These are phyloP conservation scores for Cladopsammia gracilis DNA, from an alignment of 64 coral and sea anemone species.

Conservation along the genomic window DNA sequence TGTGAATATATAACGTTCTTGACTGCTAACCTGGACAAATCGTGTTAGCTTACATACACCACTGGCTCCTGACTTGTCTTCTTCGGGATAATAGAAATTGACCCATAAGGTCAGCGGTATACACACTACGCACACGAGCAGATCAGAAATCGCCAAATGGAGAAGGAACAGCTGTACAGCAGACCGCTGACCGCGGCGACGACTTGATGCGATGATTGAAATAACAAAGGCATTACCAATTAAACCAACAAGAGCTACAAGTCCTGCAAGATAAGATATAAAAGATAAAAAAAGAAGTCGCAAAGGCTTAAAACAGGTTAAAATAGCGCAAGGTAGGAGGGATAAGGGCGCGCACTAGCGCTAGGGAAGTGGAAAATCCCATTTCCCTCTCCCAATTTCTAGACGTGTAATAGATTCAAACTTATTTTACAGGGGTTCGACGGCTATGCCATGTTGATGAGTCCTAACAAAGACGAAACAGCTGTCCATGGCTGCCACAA, in stretches of 20 bases:
- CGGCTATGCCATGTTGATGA: too few relatives aligned
- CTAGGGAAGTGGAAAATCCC: too few relatives aligned
- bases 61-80: slow-evolving; percentile 34
- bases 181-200: slow-evolving; percentile 53
- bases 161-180: slow-evolving; percentile 74
- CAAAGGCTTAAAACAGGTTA: too few relatives aligned
- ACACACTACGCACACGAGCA: slow-evolving; percentile 81
- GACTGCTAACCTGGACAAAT: slow-evolving; percentile 77
- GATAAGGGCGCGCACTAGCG: too few relatives aligned
- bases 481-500: too few relatives aligned
- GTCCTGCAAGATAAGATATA: slow-evolving; percentile 18
- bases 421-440: too few relatives aligned
- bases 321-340: too few relatives aligned
- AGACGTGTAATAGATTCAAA: too few relatives aligned
- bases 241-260: slow-evolving; percentile 65
- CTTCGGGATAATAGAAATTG: slow-evolving; percentile 68
- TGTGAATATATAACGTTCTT: too few relatives aligned
- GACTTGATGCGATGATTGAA: slow-evolving; percentile 59
- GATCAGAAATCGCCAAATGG: slow-evolving; percentile 85
- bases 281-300: neutral
- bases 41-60: slow-evolving; percentile 70
- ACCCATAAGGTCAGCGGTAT: slow-evolving; percentile 86
- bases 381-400: too few relatives aligned
- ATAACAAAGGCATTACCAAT: slow-evolving; percentile 77
- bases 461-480: too few relatives aligned